Conservation (phyloP, 2,888 invertebrate genomes). For the Leptopterna dolabrata region DNA sequence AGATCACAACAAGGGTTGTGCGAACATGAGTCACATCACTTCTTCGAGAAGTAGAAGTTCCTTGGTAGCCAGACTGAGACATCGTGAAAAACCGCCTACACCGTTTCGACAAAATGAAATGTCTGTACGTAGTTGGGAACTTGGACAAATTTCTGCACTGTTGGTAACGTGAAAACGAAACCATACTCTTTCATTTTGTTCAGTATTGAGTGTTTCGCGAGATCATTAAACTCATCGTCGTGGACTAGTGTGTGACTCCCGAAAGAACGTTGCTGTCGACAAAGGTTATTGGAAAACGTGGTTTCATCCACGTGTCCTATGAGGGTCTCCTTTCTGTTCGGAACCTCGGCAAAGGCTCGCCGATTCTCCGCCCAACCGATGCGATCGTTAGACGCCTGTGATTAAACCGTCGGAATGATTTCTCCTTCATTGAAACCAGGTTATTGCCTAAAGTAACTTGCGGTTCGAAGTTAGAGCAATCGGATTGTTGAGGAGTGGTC, state of each 20-base stretch:
- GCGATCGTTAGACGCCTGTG: background rate
- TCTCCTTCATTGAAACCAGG: background rate
- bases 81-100: no score
- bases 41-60: no score
- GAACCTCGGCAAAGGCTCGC: background rate
- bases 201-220: no score
- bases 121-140: no score
- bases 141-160: no score
- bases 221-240: no score
- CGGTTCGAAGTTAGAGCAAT: background rate
- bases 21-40: no score
- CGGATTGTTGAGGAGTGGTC: background rate
- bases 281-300: constrained; percentile 19
- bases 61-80: no score
- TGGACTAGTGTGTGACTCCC: background rate
- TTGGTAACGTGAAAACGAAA: no score
- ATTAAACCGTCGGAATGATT: constrained; percentile 9
- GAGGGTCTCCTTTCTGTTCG: background rate
- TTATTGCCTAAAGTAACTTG: background rate
- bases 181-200: no score
- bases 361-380: background rate
- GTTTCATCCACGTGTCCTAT: background rate
- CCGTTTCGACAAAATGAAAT: no score
- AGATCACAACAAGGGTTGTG: no score
- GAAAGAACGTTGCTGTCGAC: background rate